Percentiles rank a stretch among this genome's conserved stretches.
Conservation (phyloP, 2,113 vertebrate species). For the Atherinomorus stipes region DNA sequence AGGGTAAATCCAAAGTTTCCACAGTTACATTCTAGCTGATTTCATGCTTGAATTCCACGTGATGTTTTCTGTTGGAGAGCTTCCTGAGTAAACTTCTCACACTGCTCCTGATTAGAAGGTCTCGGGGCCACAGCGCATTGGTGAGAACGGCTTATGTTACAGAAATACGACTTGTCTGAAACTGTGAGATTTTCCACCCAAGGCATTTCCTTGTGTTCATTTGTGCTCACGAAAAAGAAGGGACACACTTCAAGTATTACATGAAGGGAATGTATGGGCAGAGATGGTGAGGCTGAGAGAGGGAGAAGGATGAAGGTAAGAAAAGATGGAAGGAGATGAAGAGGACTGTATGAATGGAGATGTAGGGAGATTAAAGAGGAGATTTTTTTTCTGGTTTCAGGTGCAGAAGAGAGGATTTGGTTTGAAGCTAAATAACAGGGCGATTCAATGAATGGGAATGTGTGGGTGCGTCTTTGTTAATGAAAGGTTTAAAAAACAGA, state of each 20-base stretch:
- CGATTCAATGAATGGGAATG: conserved; percentile 44
- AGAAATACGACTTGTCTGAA: conserved; percentile 20
- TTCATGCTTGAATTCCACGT: too few relatives aligned
- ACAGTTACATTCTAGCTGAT: neutral
- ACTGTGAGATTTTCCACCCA: conserved; percentile 30
- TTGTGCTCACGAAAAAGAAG: conserved; percentile 43
- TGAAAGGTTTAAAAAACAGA: conserved; percentile 20
- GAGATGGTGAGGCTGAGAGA: conserved; percentile 28
- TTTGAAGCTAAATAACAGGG: conserved; percentile 62
- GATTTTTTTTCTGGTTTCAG: conserved; percentile 61
- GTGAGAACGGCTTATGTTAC: neutral
- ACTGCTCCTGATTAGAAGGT: too few relatives aligned
- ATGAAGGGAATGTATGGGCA: conserved; percentile 50
- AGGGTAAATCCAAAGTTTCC: neutral
- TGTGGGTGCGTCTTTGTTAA: conserved; percentile 24
- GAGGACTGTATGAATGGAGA: conserved; percentile 70
- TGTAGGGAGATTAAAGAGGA: conserved; percentile 67
- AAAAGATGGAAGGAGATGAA: conserved; percentile 64
- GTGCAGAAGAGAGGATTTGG: conserved; percentile 30
- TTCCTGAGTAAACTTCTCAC: neutral
- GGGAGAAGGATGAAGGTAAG: conserved; percentile 41
- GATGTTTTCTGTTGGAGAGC: neutral
- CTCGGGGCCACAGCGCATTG: too few relatives aligned
- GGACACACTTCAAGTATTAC: conserved; percentile 38
- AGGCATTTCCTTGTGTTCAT: conserved; percentile 29